These are phyloP conservation scores for Phragmatobia fuliginosa DNA, from an alignment of 2,888 invertebrate species.

Conservation along the genomic window DNA sequence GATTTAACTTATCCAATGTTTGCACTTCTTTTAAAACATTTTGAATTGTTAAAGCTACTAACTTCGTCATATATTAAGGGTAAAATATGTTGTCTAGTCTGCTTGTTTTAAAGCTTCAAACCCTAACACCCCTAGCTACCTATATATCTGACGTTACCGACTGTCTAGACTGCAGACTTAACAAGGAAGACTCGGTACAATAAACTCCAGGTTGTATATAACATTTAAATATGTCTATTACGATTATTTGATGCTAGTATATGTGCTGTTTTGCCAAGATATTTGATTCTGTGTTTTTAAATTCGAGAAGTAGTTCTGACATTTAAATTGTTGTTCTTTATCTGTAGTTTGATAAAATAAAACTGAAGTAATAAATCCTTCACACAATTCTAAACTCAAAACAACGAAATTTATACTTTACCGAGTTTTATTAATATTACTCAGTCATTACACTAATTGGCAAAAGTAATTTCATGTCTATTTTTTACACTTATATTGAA, in stretches of 20 bases:
- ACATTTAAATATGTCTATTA: slow-evolving; percentile 5
- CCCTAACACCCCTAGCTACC: slow-evolving; percentile 17
- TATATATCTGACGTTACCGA: slow-evolving; percentile 61
- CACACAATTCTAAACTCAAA: neutral
- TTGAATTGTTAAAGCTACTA: neutral
- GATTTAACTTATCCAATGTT: neutral
- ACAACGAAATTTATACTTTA: neutral
- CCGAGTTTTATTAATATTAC: neutral
- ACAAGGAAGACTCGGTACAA: slow-evolving; percentile 66
- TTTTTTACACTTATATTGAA: neutral
- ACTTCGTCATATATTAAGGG: neutral
- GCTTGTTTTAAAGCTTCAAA: slow-evolving; percentile 53
- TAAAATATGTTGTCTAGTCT: slow-evolving; percentile 32
- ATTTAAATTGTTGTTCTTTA: neutral
- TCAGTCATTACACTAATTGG: neutral
- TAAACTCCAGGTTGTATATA: slow-evolving; percentile 49
- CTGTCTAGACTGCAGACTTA: slow-evolving; percentile 71
- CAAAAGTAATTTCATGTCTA: neutral
- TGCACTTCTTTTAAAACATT: neutral
- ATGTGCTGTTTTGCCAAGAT: neutral
- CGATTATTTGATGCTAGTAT: neutral
- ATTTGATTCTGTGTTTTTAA: neutral
- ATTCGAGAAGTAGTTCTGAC: neutral
- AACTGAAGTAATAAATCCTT: neutral
- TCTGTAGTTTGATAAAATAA: neutral